phyloP scores from a whole-genome alignment of 2,888 invertebrate species.

The Polymixis flavicincta region DNA sequence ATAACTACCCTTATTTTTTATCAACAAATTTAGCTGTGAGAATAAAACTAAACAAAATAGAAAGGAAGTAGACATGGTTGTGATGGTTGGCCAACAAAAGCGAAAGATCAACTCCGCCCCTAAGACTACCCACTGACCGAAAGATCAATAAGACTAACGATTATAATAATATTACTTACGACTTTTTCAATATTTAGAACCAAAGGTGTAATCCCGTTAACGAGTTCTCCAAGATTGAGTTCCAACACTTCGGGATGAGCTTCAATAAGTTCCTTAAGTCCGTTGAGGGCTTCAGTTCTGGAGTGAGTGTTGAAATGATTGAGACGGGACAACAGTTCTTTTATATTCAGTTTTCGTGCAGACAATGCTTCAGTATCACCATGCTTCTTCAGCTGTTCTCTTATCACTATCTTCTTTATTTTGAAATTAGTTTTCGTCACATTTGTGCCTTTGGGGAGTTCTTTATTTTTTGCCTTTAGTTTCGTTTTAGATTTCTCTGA shows the following conservation, averaged over 20 bases:
- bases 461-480: conserved; percentile 93
- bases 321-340: conserved; percentile 93
- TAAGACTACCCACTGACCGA: no score
- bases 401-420: conserved; percentile 96
- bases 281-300: conserved; percentile 92
- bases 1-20: no score
- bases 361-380: conserved; percentile 91
- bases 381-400: conserved; percentile 93
- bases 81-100: no score
- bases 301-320: conserved; percentile 94
- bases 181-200: conserved; percentile 93
- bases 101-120: no score
- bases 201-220: conserved; percentile 93
- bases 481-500: conserved; percentile 97
- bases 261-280: conserved; percentile 90
- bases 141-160: not conserved
- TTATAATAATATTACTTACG: conserved; percentile 77
- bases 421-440: conserved; percentile 97
- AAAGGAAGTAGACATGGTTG: not conserved
- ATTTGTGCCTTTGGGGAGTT: conserved; percentile 96
- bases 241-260: conserved; percentile 82
- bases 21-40: not conserved
- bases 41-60: not conserved
- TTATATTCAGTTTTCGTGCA: conserved; percentile 92
- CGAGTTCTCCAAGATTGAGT: conserved; percentile 92